Base-by-base conservation (phyloP, 2,888 invertebrate genomes). In the Pseudolycoriella hygida region DNA sequence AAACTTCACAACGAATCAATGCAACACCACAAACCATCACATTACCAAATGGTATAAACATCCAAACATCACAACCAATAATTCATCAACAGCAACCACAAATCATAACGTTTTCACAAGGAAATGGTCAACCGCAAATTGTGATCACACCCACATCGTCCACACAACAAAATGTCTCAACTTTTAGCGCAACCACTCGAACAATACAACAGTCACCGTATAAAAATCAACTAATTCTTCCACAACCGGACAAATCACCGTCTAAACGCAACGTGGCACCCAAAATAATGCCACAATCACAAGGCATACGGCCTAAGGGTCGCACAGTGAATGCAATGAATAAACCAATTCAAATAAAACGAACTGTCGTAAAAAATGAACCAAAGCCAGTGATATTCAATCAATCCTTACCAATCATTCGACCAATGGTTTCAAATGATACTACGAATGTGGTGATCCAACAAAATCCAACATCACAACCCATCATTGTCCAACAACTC, bases 401-500 rank as follows among this genome's bases (percentile, higher is more conserved):
- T 60, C 54, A 66, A 47, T 40, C 15, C 14, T 43, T 3, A 48
- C 47, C 42, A 43, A 41, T 25, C 15, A 39, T 39, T n/a, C 42
- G 39, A 19, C 42, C 39, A n/a, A 17, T 19, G 11, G 11, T 39
- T 30, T 15, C 32, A 68, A 17, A 69, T 69, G 68, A 68, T 14
- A 59, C 60, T 17, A 69, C 66, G 12, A 66, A 72, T 46, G 71
- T 73, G 20, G 69, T 74, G 2, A 70, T 73, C 46, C 74, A 73
- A 58, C 71, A 72, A 41, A 69, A 69, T 47, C 71, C 67, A 51
- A 65, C 69, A 37, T 67, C 68, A 2, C 72, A 73, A 51, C 78
- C 79, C 1, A 74, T 82, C 17, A 77, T 80, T 51, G 70, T 82
- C 2, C 81, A 81, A 56, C 80, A 79, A 54, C 68, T 77, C 10